These are phyloP conservation scores for Epistrophella euchroma DNA, from an alignment of 2,888 invertebrate species.

Conservation along the genomic window DNA sequence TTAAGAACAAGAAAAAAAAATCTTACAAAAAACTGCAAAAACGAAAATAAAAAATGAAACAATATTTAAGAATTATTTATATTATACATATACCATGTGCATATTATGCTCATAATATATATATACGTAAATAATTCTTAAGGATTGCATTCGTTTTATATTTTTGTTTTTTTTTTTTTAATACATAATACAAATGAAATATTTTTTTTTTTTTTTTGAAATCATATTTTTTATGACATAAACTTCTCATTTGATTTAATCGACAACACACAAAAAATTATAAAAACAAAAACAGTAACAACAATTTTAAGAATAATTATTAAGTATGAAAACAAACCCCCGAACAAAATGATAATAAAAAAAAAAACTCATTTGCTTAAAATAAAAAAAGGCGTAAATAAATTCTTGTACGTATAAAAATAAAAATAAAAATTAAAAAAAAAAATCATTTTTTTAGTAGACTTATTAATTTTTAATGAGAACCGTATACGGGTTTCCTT, in stretches of 20 bases:
- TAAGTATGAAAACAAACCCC: conserved; percentile 75
- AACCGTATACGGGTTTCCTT: too few species aligned
- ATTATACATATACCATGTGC: conserved; percentile 59
- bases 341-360: conserved; percentile 72
- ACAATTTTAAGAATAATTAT: conserved; percentile 53
- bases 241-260: conserved; percentile 57
- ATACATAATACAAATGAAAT: conserved; percentile 18
- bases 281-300: conserved; percentile 37
- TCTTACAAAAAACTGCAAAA: conserved; percentile 77
- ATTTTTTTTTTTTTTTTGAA: conserved; percentile 38
- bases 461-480: not conserved
- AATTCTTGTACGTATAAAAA: conserved; percentile 74
- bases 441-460: not conserved
- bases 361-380: conserved; percentile 73
- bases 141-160: conserved; percentile 42
- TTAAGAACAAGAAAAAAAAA: conserved; percentile 75
- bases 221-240: conserved; percentile 51
- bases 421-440: conserved; percentile 64
- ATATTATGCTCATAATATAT: conserved; percentile 25
- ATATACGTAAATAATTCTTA: conserved; percentile 65
- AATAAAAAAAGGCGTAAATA: conserved; percentile 71
- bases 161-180: conserved; percentile 3
- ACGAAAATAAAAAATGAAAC: conserved; percentile 62
- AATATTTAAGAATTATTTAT: conserved; percentile 77
- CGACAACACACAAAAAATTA: conserved; percentile 32